Evolutionary conservation across 2,113 vertebrate genomes (phyloP).

Genomic region (Bufo gargarizans): DNA sequence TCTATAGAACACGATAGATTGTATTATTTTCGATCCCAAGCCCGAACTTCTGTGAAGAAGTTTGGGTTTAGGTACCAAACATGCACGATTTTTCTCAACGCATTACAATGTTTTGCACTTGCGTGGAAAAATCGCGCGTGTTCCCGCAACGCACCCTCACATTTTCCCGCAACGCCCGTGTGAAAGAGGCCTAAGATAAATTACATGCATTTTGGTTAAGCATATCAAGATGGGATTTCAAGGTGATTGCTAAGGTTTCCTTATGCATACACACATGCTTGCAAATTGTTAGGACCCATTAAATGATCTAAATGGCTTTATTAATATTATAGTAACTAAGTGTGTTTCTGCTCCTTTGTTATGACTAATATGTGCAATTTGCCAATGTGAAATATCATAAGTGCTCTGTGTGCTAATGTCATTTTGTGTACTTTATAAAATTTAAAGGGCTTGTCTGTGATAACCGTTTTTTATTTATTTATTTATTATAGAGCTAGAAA

Average conservation of each 20-base stretch:
- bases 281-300: neutral
- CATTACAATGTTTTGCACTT: no score
- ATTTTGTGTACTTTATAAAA: neutral
- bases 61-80: no score
- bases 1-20: no score
- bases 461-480: no score
- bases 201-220: constrained; percentile 23
- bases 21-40: no score
- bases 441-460: no score
- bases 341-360: neutral
- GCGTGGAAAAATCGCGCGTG: no score
- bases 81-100: no score
- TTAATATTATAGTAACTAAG: neutral
- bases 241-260: constrained; percentile 1
- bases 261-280: neutral
- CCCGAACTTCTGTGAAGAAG: no score
- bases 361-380: neutral
- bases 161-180: no score
- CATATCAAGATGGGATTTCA: constrained; percentile 33
- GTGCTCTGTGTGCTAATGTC: neutral
- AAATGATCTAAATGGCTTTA: neutral
- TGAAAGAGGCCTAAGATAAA: constrained; percentile 12
- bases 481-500: no score
- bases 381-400: neutral
- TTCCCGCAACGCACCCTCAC: no score